Conservation (phyloP, 2,113 vertebrate genomes). For the Spea multiplicata region DNA sequence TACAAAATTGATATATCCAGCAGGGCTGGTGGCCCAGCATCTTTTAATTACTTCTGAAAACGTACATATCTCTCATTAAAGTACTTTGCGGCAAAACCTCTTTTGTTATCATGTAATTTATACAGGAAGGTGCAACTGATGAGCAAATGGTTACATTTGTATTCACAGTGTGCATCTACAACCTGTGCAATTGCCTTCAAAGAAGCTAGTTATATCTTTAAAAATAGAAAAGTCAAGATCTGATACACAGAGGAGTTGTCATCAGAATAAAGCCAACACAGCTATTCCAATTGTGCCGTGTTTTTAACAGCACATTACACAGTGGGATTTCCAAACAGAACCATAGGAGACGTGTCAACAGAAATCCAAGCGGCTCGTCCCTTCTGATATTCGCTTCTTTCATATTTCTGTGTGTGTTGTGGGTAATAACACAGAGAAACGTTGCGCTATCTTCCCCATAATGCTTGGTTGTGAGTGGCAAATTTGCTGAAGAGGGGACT, state of each 20-base stretch:
- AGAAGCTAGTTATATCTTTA: background rate
- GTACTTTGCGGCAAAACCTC: background rate
- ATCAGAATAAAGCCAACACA: background rate
- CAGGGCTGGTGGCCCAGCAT: too few relatives aligned
- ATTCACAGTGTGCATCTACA: slow-evolving; percentile 4
- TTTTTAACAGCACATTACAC: slow-evolving; percentile 9
- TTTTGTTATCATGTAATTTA: slow-evolving; percentile 1
- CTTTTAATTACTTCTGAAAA: background rate
- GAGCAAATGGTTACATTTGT: slow-evolving; percentile 6
- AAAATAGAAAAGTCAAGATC: slow-evolving; percentile 6
- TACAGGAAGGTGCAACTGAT: background rate
- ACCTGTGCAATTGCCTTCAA: slow-evolving; percentile 7
- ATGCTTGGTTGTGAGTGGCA: slow-evolving; percentile 11
- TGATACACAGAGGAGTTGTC: background rate
- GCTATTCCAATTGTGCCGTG: background rate
- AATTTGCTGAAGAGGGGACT: background rate
- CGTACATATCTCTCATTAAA: background rate
- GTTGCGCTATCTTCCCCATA: background rate
- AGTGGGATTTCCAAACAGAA: background rate
- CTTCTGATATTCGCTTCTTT: background rate
- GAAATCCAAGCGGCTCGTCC: background rate
- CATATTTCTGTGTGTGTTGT: background rate
- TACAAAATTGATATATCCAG: too few relatives aligned
- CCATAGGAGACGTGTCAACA: slow-evolving; percentile 5
- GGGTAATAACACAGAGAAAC: background rate